phyloP scores from a whole-genome alignment of 2,797 vertebrate genomes.

The Sandelia bainsii region DNA sequence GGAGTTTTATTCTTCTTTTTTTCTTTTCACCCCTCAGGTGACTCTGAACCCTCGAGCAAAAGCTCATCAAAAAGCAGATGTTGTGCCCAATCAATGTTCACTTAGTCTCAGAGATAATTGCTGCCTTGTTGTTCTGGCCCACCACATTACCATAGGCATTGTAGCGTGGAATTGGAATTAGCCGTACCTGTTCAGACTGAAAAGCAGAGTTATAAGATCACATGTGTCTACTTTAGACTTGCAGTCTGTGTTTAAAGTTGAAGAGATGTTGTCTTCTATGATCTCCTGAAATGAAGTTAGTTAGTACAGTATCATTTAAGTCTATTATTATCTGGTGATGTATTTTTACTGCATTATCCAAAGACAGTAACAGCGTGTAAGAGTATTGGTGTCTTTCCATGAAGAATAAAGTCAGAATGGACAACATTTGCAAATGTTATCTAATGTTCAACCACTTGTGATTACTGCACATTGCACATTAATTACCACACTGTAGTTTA shows the following conservation, averaged over 20 bases:
- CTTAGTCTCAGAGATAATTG: conserved; percentile 78
- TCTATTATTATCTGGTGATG: background rate
- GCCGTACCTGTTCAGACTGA: conserved; percentile 71
- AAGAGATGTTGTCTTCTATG: conserved; percentile 42
- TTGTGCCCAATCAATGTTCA: conserved; percentile 74
- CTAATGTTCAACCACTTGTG: conserved; percentile 5
- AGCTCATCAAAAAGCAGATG: conserved; percentile 76
- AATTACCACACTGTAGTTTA: too few relatives aligned
- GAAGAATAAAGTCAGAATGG: conserved; percentile 7
- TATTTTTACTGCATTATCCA: background rate
- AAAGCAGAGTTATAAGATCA: conserved; percentile 43
- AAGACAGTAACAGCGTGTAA: too few relatives aligned
- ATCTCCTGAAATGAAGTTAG: conserved; percentile 11
- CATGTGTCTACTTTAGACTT: conserved; percentile 25
- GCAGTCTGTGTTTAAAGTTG: conserved; percentile 25
- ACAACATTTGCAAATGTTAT: background rate
- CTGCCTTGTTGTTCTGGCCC: conserved; percentile 72
- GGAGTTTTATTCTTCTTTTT: background rate
- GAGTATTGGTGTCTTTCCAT: background rate
- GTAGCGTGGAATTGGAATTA: conserved; percentile 78
- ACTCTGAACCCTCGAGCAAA: conserved; percentile 45
- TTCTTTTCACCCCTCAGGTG: background rate
- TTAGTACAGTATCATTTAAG: conserved; percentile 1
- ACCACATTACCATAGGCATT: conserved; percentile 70
- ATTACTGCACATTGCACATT: too few relatives aligned